phyloP scores from a whole-genome alignment of 2,113 vertebrate genomes.

The Phalacrocorax pelagicus region DNA sequence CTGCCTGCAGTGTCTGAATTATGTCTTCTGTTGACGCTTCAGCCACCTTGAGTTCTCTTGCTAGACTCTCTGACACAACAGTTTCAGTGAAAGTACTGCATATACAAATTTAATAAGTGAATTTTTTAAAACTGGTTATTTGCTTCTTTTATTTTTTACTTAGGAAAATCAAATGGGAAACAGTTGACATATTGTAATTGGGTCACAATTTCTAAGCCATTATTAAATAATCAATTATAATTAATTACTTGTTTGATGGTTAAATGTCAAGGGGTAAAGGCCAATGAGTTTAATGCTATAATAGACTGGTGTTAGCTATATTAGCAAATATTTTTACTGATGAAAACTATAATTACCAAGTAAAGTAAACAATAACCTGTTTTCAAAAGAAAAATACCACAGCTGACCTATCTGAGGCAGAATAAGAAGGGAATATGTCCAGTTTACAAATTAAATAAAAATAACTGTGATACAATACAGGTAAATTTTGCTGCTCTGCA shows the following conservation, averaged over 20 bases:
- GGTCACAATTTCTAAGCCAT: neutral
- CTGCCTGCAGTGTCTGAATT: neutral
- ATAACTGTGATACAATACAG: neutral
- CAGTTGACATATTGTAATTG: neutral
- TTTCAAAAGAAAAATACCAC: neutral
- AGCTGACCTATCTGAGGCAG: neutral
- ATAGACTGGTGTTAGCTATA: neutral
- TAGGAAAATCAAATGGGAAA: neutral
- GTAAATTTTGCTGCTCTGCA: neutral
- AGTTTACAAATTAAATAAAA: neutral
- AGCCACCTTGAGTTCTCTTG: neutral
- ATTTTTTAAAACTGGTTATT: neutral
- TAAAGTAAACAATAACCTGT: neutral
- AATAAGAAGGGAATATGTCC: neutral
- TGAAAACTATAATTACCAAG: neutral
- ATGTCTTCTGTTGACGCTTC: neutral
- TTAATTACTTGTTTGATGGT: slow-evolving; percentile 1
- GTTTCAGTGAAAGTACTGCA: neutral
- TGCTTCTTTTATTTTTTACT: neutral
- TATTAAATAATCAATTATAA: slow-evolving; percentile 21
- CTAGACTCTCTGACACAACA: neutral
- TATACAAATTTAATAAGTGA: neutral
- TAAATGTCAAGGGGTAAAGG: slow-evolving; percentile 21
- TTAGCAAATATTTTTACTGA: neutral
- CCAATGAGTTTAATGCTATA: neutral